Evolutionary conservation across 2,797 vertebrate genomes (phyloP).

Genomic region (Neoniphon sammara): DNA sequence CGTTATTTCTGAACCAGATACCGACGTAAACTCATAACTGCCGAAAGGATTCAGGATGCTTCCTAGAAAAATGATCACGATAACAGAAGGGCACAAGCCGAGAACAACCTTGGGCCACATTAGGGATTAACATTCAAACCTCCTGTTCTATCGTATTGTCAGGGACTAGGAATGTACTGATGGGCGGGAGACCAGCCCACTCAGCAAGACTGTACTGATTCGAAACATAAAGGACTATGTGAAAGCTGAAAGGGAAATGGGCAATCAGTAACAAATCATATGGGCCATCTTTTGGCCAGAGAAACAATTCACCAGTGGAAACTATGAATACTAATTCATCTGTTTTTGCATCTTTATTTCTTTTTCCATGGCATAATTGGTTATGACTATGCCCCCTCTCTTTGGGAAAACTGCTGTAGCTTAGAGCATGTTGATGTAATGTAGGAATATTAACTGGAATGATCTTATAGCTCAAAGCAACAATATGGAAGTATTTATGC

Average conservation of each 20-base stretch:
- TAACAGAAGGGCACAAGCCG: not conserved
- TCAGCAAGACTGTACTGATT: no score
- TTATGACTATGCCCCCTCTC: not conserved
- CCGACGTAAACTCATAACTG: conserved; percentile 27
- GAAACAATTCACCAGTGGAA: no score
- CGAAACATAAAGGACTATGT: no score
- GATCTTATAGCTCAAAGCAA: no score
- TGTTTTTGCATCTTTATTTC: no score
- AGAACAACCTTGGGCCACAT: not conserved
- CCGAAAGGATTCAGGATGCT: conserved; percentile 31
- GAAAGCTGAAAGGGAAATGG: no score
- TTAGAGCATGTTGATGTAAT: conserved; percentile 2
- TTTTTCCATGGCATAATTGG: no score
- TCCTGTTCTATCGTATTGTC: not conserved
- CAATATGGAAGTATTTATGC: no score
- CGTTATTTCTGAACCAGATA: conserved; percentile 54
- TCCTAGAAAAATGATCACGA: conserved; percentile 46
- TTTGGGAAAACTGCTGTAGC: conserved; percentile 19
- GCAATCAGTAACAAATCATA: no score
- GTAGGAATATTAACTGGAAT: conserved; percentile 2
- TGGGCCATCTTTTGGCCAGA: no score
- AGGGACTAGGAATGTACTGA: not conserved
- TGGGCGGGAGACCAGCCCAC: no score
- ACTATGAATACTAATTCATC: no score
- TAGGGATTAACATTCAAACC: not conserved